These are phyloP conservation scores for Bombus polaris DNA, from an alignment of 1,140 invertebrate species.

Conservation along the genomic window DNA sequence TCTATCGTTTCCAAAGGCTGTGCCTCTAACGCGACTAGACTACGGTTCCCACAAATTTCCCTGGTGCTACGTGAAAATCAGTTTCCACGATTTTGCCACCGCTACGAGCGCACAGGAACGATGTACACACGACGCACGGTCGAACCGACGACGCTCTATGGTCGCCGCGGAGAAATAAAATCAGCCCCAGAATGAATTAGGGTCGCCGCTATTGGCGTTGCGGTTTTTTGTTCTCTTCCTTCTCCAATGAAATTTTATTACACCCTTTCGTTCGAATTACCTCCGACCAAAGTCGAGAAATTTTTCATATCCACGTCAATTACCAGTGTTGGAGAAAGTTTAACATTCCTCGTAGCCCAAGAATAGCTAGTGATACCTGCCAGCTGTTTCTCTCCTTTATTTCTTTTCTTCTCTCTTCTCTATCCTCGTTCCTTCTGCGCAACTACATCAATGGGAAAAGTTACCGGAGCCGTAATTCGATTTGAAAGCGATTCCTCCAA, in stretches of 20 bases:
- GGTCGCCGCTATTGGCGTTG: slow-evolving; percentile 1
- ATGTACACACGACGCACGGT: background rate
- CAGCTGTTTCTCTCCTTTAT: slow-evolving; percentile 11
- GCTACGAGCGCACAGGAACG: background rate
- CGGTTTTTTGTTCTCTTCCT: slow-evolving; percentile 9
- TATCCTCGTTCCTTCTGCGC: background rate
- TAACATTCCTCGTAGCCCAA: background rate
- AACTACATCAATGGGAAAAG: slow-evolving; percentile 1
- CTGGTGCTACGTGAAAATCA: slow-evolving; percentile 31
- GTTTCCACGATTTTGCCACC: slow-evolving; percentile 23
- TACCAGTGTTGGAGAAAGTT: slow-evolving; percentile 21
- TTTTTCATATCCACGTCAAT: slow-evolving; percentile 43
- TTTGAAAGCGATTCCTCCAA: slow-evolving; percentile 34
- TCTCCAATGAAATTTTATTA: background rate
- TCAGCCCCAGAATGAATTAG: background rate
- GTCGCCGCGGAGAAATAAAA: slow-evolving; percentile 11
- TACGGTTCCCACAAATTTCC: slow-evolving; percentile 7
- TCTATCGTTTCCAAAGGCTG: slow-evolving; percentile 22
- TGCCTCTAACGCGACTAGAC: slow-evolving; percentile 11
- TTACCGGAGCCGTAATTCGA: slow-evolving; percentile 31
- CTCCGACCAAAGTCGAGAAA: slow-evolving; percentile 3
- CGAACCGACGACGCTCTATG: background rate
- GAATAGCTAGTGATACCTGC: slow-evolving; percentile 21
- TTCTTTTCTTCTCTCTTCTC: background rate
- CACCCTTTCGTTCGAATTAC: slow-evolving; percentile 3